Evolutionary conservation across 30 jellyfish, hydroid and myxozoan genomes (phyloP).

Genomic region (Rhopilema esculentum): DNA sequence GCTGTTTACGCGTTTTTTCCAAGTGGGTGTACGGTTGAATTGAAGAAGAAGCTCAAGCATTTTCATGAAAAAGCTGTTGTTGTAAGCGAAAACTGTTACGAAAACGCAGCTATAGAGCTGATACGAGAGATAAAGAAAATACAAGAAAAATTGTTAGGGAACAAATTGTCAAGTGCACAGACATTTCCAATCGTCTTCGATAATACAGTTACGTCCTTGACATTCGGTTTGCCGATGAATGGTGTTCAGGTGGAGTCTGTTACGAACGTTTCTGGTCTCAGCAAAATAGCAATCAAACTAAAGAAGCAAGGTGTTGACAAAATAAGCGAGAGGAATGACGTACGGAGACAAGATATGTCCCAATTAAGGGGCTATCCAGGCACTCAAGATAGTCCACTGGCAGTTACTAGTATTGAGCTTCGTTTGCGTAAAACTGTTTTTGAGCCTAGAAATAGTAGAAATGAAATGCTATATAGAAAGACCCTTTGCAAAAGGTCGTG

Average conservation of each 20-base stretch:
- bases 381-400: conserved; percentile 22
- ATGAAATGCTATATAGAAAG: not conserved
- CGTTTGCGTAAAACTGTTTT: conserved; percentile 38
- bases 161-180: not conserved
- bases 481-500: not conserved
- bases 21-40: conserved; percentile 59
- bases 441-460: not conserved
- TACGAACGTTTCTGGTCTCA: conserved; percentile 23
- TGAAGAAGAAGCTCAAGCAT: conserved; percentile 29
- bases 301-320: not conserved
- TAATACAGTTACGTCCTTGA: conserved; percentile 21
- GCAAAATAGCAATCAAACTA: conserved; percentile 34
- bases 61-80: conserved; percentile 50
- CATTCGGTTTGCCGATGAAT: conserved; percentile 47
- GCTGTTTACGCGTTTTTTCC: conserved; percentile 21
- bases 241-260: conserved; percentile 51
- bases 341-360: not conserved
- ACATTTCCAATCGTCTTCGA: conserved; percentile 43
- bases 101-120: conserved; percentile 51
- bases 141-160: conserved; percentile 22
- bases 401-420: conserved; percentile 51
- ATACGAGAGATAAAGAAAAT: conserved; percentile 35
- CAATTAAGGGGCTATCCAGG: not conserved
- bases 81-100: conserved; percentile 37
- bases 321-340: not conserved